Conservation (phyloP, 2,888 invertebrate genomes). For the Atrina japonica region DNA sequence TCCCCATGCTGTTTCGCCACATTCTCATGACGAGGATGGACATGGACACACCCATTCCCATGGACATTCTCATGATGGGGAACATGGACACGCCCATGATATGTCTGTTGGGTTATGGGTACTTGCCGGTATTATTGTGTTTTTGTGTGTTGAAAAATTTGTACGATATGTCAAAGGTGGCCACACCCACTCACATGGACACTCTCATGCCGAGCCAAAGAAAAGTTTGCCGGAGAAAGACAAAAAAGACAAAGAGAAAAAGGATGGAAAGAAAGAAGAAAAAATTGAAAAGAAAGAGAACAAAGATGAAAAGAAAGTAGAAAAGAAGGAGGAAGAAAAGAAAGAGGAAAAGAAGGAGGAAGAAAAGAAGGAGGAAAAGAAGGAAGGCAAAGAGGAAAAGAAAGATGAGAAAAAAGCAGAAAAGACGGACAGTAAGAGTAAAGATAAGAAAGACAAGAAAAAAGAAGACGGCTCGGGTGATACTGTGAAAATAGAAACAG, state of each 20-base stretch:
- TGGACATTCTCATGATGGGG: conserved; percentile 81
- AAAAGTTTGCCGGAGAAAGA: conserved; percentile 45
- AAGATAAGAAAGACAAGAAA: conserved; percentile 9
- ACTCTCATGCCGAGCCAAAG: conserved; percentile 52
- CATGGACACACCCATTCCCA: conserved; percentile 81
- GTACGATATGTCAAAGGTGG: conserved; percentile 89
- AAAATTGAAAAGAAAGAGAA: conserved; percentile 8
- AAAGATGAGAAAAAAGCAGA: conserved; percentile 1
- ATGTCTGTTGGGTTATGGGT: conserved; percentile 97
- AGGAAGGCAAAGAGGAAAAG: conserved; percentile 12
- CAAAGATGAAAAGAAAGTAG: conserved; percentile 41
- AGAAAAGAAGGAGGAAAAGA: conserved; percentile 39
- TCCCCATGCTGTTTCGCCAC: conserved; percentile 91
- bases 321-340: conserved; percentile 12
- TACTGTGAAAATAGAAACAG: too few species aligned
- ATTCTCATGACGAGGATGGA: conserved; percentile 75
- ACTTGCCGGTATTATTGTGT: conserved; percentile 94
- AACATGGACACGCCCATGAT: conserved; percentile 84
- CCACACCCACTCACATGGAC: conserved; percentile 85
- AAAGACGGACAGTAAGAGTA: background rate
- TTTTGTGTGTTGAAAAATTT: conserved; percentile 94
- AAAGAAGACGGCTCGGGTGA: background rate
- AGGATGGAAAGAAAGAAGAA: conserved; percentile 39
- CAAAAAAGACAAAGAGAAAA: conserved; percentile 33
- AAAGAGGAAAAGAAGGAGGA: conserved; percentile 44